Evolutionary conservation across 2,113 vertebrate species (phyloP), one percentile per base, ranked within the genome.

Genomic region (Centrocercus urophasianus): DNA sequence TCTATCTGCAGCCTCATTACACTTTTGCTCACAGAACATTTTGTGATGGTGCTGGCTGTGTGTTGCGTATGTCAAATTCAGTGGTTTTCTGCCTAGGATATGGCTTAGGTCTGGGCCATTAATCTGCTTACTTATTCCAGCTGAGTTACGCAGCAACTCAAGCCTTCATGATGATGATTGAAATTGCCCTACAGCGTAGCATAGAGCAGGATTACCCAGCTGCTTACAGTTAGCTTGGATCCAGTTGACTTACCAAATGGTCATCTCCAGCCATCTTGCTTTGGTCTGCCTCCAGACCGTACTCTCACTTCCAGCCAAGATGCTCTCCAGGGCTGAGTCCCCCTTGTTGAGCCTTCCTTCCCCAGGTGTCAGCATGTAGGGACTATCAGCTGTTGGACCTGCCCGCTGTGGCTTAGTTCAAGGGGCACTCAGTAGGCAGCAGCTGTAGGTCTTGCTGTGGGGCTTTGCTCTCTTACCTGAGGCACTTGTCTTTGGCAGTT

Each of bases 1-100:
- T 93, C 89, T 93, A 80, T 95, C 90, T 89, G 83, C 82, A 92
- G 91, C 89, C 72, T 95, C 88, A 79, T 94, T 89, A 92, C 77
- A 76, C 63, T 95, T 93, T 32, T 65, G 47, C 81, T 95, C 89
- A 86, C 90, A 93, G 80, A 96, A 93, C 83, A 38, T 89, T 76
- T 75, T 0, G 0, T 90, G 88, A 72, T 78, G 86, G 57, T 94
- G 84, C 85, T 96, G 90, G 79, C 95, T 94, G 76, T 96, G 84
- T 94, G 75, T 30, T 74, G 73, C 79, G 74, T 92, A 48, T 86
- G 93, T 96, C 75, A 54, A 87, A 94, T 66, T 59, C 72, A 64
- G 86, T 92, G 79, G 21, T 81, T 94, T 93, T 96, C 89, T 90
- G 81, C 74, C 69, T 94, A 47, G 90, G 81, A 57, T 48, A 89